These are phyloP conservation scores for Platorchestia sp. DNA, from an alignment of 1,140 invertebrate species.

Conservation along the genomic window DNA sequence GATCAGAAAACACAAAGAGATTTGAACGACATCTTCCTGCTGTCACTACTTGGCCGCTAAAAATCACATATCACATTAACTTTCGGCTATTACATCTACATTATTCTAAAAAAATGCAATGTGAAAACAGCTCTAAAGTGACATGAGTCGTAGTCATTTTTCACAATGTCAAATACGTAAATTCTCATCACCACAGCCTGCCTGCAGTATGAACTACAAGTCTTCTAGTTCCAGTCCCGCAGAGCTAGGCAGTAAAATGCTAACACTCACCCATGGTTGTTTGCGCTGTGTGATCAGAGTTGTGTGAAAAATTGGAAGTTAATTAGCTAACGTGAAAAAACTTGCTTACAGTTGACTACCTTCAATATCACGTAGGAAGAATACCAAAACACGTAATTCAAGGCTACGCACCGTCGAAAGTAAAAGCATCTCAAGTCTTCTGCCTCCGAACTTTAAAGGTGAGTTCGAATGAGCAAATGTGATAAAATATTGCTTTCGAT, in stretches of 20 bases:
- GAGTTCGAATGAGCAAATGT: no score
- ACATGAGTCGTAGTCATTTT: neutral
- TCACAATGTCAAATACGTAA: neutral
- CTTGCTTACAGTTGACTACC: neutral
- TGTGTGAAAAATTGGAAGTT: neutral
- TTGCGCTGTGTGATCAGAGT: neutral
- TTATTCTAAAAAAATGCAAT: neutral
- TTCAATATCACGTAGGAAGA: neutral
- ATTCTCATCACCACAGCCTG: neutral
- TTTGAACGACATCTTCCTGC: neutral
- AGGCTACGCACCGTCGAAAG: no score
- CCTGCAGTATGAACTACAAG: neutral
- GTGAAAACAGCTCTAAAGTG: neutral
- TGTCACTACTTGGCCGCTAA: neutral
- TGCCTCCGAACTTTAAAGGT: no score
- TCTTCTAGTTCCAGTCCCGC: neutral
- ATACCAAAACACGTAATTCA: no score
- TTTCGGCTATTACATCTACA: neutral
- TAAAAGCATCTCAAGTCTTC: no score
- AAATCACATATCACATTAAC: neutral
- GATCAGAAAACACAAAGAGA: neutral
- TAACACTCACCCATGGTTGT: neutral
- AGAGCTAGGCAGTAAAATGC: neutral
- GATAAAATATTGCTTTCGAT: no score
- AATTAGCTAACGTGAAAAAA: neutral